Evolutionary conservation across 2,113 vertebrate genomes (phyloP), one percentile per base, ranked within the genome.

Genomic region (Accipiter virgatus): DNA sequence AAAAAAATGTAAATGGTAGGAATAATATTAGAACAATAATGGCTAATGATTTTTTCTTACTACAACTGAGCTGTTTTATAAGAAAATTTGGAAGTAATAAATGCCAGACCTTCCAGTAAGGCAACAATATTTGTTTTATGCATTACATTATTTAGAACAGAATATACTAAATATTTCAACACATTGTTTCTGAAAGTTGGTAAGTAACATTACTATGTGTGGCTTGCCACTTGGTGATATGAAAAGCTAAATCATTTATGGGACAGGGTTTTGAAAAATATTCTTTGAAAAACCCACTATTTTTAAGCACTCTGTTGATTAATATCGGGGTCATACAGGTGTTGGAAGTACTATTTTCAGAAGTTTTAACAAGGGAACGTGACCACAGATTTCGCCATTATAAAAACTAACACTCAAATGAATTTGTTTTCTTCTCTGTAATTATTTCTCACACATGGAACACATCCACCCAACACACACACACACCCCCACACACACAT

Each of bases 111-210:
- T 94, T 67, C 32, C 34, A 84, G 55, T 72, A 82, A 87, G 43
- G 34, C 53, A 84, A 42, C 7, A 81, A 15, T 84, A 77, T 84
- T 53, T 86, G 7, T 68, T 91, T 74, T 61, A 66, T 55, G 42
- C 34, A 59, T 71, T 89, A 17, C n/a, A 71, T 86, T 93, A 79
- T 91, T 95, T 95, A 66, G 40, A 93, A 19, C 32, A 72, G 36
- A 81, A 75, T 55, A 47, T 59, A 55, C 6, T 94, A 70, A 84
- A 91, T 96, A 87, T 96, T 94, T 94, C 36, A 94, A 71, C 9
- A 61, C 17, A 36, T 31, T 72, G 6, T 87, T 94, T 96, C 56
- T 81, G 52, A 67, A 91, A 71, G 19, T 34, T 81, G 17, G 14
- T 86, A 66, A 63, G 56, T 66, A 90, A 72, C 12, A 32, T 67